Evolutionary conservation across 2,888 invertebrate species (phyloP).

Genomic region (Hetaerina titia): DNA sequence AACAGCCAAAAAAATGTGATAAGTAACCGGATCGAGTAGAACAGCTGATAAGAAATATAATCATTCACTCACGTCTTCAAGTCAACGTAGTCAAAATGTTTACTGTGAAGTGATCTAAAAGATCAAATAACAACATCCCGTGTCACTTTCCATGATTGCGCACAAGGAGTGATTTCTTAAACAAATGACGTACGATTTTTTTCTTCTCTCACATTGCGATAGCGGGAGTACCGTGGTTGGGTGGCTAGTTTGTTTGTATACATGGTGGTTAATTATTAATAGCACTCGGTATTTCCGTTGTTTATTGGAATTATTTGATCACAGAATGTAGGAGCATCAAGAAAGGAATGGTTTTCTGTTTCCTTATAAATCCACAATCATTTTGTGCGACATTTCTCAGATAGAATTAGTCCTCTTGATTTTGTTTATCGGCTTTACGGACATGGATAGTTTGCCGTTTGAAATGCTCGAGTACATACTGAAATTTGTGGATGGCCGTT

Average conservation of each 20-base stretch:
- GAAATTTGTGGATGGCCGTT: neutral
- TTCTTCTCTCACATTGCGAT: neutral
- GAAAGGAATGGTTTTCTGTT: neutral
- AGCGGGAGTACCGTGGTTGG: neutral
- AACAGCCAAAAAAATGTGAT: neutral
- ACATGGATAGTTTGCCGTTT: conserved; percentile 16
- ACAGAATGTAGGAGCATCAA: neutral
- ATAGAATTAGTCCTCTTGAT: no score
- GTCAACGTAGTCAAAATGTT: neutral
- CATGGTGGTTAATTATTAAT: neutral
- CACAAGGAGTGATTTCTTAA: neutral
- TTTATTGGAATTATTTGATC: neutral
- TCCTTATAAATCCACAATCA: no score
- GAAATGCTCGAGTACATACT: conserved; percentile 33
- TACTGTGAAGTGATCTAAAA: neutral
- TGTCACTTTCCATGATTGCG: conserved; percentile 47
- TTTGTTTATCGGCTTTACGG: neutral
- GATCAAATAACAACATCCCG: neutral
- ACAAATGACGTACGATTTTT: conserved; percentile 37
- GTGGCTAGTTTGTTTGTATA: neutral
- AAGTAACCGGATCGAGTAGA: neutral
- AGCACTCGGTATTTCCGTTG: neutral
- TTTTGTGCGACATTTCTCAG: no score
- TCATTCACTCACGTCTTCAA: neutral
- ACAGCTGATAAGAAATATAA: neutral